Conservation (phyloP, 2,888 invertebrate species). For the Polymixis lichenea region DNA sequence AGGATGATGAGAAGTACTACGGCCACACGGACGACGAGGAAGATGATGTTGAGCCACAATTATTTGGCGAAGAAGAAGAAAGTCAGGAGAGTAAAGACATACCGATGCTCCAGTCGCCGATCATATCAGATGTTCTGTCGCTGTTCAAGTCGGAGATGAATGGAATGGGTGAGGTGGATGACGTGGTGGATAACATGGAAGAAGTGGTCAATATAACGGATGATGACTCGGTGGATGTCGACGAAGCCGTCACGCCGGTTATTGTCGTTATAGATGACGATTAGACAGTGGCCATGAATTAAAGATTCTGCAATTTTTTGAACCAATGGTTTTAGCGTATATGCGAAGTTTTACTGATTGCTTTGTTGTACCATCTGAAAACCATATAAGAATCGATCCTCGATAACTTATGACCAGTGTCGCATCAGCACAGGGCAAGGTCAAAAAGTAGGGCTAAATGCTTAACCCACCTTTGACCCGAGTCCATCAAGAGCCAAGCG, state of each 20-base stretch:
- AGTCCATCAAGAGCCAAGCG: not conserved
- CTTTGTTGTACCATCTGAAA: not conserved
- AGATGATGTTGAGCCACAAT: constrained; percentile 56
- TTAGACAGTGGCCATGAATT: constrained; percentile 17
- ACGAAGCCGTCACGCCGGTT: constrained; percentile 29
- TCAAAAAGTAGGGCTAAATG: not conserved
- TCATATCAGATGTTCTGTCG: constrained; percentile 86
- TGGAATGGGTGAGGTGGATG: constrained; percentile 53
- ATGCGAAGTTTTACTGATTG: not conserved
- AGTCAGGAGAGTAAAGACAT: constrained; percentile 56
- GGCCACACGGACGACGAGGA: constrained; percentile 81
- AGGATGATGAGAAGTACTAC: constrained; percentile 86
- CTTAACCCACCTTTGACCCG: not conserved
- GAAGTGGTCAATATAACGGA: constrained; percentile 76
- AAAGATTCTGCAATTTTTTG: not conserved
- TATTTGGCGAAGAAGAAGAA: constrained; percentile 61
- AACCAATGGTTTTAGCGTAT: not conserved
- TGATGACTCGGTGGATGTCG: constrained; percentile 49
- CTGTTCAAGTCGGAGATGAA: constrained; percentile 76
- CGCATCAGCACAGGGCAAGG: not conserved
- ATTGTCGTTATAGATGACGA: constrained; percentile 53
- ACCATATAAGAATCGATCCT: not conserved
- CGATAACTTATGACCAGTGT: not conserved
- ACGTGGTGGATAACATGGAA: constrained; percentile 74
- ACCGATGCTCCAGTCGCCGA: constrained; percentile 76